Evolutionary conservation across 2,797 vertebrate genomes (phyloP).

Genomic region (Benthosema pterotum): DNA sequence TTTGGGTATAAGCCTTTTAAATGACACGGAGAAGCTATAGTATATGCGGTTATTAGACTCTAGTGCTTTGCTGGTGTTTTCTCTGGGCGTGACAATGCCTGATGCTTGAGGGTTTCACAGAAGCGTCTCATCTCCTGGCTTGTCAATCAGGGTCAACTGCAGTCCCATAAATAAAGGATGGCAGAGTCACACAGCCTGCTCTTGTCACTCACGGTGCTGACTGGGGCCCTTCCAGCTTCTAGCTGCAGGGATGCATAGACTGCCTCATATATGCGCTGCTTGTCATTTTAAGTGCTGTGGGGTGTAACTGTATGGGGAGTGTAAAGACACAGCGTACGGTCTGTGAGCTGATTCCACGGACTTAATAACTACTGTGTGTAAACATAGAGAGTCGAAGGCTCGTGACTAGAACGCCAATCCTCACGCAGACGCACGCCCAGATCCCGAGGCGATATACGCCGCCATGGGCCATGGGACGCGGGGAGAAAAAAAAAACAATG

Average conservation of each 20-base stretch:
- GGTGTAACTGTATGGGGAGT: constrained; percentile 34
- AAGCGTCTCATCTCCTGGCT: constrained; percentile 55
- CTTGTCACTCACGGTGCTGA: constrained; percentile 19
- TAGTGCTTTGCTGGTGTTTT: constrained; percentile 25
- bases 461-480: constrained; percentile 23
- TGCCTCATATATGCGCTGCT: constrained; percentile 22
- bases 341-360: constrained; percentile 17
- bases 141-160: constrained; percentile 66
- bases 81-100: constrained; percentile 49
- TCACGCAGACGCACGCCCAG: constrained; percentile 2
- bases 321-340: constrained; percentile 33
- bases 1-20: too few relatives aligned
- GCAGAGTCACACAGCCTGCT: constrained; percentile 49
- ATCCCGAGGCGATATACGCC: constrained; percentile 40
- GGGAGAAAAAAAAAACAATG: neutral
- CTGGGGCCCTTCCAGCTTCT: constrained; percentile 20
- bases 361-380: constrained; percentile 44
- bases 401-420: constrained; percentile 42
- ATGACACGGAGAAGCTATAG: too few relatives aligned
- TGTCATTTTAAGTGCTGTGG: constrained; percentile 60
- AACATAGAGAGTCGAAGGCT: constrained; percentile 44
- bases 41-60: too few relatives aligned
- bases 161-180: constrained; percentile 73
- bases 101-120: constrained; percentile 34
- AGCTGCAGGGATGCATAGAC: constrained; percentile 9